A percentile compares a stretch with the other conserved stretches of the same genome.
These are phyloP conservation scores for Drosophila lacteicornis DNA, from an alignment of 1,140 invertebrate species.

Conservation along the genomic window DNA sequence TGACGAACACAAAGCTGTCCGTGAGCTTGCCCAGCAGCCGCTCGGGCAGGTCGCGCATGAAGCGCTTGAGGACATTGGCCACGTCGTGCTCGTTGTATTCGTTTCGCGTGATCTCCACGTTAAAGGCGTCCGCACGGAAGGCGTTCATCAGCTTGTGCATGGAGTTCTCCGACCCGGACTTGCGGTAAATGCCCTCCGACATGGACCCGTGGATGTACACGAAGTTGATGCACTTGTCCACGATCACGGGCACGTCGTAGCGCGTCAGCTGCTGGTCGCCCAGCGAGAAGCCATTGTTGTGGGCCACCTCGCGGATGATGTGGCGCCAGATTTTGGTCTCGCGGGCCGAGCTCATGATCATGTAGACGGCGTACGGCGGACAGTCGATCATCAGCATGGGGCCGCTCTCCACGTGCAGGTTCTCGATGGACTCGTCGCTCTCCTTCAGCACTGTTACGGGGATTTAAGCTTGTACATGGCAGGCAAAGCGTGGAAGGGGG, in stretches of 20 bases:
- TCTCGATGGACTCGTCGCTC: constrained; percentile 84
- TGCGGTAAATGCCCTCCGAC: constrained; percentile 94
- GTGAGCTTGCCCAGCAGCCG: constrained; percentile 87
- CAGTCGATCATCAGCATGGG: constrained; percentile 89
- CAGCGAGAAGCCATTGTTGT: constrained; percentile 90
- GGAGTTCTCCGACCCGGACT: constrained; percentile 91
- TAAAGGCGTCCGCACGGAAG: constrained; percentile 93
- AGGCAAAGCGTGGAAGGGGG: no score
- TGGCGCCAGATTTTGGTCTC: constrained; percentile 91
- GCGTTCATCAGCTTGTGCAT: constrained; percentile 90
- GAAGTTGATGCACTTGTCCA: constrained; percentile 96
- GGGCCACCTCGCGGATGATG: constrained; percentile 90
- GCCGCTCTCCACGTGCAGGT: constrained; percentile 86
- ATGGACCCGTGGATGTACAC: constrained; percentile 93
- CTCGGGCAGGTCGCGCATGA: constrained; percentile 92
- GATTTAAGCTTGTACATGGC: not conserved
- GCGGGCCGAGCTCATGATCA: constrained; percentile 89
- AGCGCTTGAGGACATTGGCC: constrained; percentile 92
- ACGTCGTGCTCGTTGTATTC: constrained; percentile 94
- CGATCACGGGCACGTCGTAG: constrained; percentile 94
- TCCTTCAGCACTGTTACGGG: constrained; percentile 82
- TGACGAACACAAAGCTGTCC: constrained; percentile 83
- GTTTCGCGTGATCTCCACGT: constrained; percentile 90
- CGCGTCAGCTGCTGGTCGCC: constrained; percentile 94
- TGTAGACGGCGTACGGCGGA: constrained; percentile 88